These are phyloP conservation scores for Copidosoma floridanum DNA, from an alignment of 1,140 invertebrate genomes.

Conservation along the genomic window DNA sequence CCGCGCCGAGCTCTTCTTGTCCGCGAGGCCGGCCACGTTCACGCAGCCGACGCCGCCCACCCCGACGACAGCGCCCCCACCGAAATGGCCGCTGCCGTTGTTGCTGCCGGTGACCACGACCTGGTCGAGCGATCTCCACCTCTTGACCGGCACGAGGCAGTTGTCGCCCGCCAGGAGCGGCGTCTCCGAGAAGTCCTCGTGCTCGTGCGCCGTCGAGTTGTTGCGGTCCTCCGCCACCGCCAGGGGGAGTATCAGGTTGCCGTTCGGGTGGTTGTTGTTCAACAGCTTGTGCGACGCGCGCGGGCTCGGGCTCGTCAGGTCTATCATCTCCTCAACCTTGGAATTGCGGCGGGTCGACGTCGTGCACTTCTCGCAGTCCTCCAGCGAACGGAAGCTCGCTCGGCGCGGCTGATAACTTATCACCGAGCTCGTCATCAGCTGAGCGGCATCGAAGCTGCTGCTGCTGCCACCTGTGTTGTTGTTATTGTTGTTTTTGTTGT, in stretches of 20 bases:
- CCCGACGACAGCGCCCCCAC: not conserved
- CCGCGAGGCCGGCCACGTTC: constrained; percentile 45
- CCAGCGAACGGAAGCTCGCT: constrained; percentile 45
- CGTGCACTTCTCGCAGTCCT: constrained; percentile 54
- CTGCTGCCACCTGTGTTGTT: too few relatives aligned
- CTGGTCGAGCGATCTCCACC: constrained; percentile 76
- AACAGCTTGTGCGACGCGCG: constrained; percentile 51
- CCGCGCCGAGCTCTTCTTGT: constrained; percentile 56
- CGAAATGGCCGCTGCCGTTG: too few relatives aligned
- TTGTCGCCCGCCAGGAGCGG: constrained; percentile 57
- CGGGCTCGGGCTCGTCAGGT: constrained; percentile 44
- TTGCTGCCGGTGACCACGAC: constrained; percentile 49
- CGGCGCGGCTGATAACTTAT: constrained; percentile 27
- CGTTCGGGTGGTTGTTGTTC: constrained; percentile 61
- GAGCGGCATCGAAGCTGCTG: constrained; percentile 20
- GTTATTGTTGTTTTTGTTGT: too few relatives aligned
- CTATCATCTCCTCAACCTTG: too few relatives aligned
- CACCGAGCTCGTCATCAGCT: constrained; percentile 33
- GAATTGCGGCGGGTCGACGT: constrained; percentile 23
- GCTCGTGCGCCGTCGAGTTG: constrained; percentile 30
- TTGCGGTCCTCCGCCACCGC: constrained; percentile 6
- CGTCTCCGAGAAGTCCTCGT: constrained; percentile 53
- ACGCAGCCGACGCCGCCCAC: constrained; percentile 40
- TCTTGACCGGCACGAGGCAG: constrained; percentile 58
- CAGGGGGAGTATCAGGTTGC: constrained; percentile 39